Percentiles rank a stretch among this genome's conserved stretches.
Evolutionary conservation across 2,797 vertebrate genomes (phyloP).

Genomic region (Falco berigora): DNA sequence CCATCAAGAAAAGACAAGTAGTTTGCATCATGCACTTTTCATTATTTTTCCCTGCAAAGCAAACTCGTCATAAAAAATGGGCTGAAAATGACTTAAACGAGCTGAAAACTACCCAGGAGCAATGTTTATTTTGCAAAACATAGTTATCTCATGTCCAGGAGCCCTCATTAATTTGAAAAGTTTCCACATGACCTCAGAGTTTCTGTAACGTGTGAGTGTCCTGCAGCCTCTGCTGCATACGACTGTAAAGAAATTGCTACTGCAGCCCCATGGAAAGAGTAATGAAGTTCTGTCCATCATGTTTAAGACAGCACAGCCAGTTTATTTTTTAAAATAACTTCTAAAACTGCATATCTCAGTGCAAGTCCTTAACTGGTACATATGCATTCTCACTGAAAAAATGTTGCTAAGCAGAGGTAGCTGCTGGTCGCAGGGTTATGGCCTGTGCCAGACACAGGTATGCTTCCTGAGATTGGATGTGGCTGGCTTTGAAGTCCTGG

Average conservation of each 20-base stretch:
- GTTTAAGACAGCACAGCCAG: background rate
- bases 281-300: background rate
- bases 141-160: background rate
- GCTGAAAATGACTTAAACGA: background rate
- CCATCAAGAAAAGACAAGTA: background rate
- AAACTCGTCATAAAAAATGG: background rate
- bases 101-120: slow-evolving; percentile 10
- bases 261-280: background rate
- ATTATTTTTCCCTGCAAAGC: background rate
- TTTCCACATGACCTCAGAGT: slow-evolving; percentile 12
- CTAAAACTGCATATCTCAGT: background rate
- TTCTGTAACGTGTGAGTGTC: background rate
- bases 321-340: background rate
- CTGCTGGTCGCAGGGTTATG: background rate
- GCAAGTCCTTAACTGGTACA: background rate
- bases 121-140: slow-evolving; percentile 12
- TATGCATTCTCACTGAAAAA: background rate
- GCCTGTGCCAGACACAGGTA: background rate
- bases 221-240: background rate
- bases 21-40: background rate
- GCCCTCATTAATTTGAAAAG: background rate
- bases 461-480: background rate
- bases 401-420: background rate
- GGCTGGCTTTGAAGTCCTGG: slow-evolving; percentile 21
- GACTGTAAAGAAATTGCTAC: background rate